Percentiles rank a stretch among this genome's conserved stretches.
Evolutionary conservation across 1,140 invertebrate genomes (phyloP).

Genomic region (Phthorimaea operculella): DNA sequence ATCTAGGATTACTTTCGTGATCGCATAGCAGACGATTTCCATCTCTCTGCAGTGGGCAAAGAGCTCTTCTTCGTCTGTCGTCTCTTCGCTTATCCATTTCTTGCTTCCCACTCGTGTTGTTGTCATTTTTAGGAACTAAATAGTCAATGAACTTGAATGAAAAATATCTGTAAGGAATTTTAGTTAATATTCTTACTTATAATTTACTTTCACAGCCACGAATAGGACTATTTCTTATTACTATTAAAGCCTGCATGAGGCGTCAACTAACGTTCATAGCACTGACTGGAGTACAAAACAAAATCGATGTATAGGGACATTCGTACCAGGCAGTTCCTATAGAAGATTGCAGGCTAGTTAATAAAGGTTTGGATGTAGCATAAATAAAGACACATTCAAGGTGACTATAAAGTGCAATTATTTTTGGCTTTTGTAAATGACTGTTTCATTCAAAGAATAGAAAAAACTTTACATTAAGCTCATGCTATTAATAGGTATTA

Average conservation of each 20-base stretch:
- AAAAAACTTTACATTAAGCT: too few relatives aligned
- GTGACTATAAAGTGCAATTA: too few relatives aligned
- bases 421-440: too few relatives aligned
- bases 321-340: constrained; percentile 32
- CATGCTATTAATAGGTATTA: too few relatives aligned
- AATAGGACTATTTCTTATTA: too few relatives aligned
- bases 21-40: constrained; percentile 51
- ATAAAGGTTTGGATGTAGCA: too few relatives aligned
- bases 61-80: constrained; percentile 43
- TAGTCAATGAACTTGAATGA: neutral
- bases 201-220: too few relatives aligned
- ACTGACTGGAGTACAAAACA: constrained; percentile 7
- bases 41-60: constrained; percentile 52
- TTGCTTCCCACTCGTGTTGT: constrained; percentile 37
- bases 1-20: constrained; percentile 54
- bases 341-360: constrained; percentile 9
- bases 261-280: neutral
- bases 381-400: too few relatives aligned
- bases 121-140: constrained; percentile 29
- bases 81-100: constrained; percentile 57
- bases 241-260: too few relatives aligned
- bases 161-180: neutral
- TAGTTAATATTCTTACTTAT: too few relatives aligned
- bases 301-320: constrained; percentile 53
- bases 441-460: too few relatives aligned